Conservation (phyloP, 2,797 vertebrate genomes). For the Enteromius unitaeniatus region DNA sequence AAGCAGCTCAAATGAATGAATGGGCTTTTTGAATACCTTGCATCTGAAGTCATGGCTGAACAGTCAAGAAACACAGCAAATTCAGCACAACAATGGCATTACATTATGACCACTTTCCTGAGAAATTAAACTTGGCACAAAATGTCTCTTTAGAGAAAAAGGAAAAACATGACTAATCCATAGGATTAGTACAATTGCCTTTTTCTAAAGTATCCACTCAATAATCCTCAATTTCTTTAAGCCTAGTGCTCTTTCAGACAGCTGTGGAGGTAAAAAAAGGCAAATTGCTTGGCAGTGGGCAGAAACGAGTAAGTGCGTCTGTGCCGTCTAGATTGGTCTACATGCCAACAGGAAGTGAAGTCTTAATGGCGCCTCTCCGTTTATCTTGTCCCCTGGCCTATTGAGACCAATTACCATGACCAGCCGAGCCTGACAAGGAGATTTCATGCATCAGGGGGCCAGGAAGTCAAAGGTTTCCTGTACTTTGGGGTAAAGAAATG, state of each 20-base stretch:
- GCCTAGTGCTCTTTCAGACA: slow-evolving; percentile 73
- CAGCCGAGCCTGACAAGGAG: slow-evolving; percentile 72
- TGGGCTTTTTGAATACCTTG: slow-evolving; percentile 1
- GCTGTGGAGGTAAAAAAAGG: slow-evolving; percentile 62
- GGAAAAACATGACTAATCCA: slow-evolving; percentile 76
- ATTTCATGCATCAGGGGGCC: slow-evolving; percentile 71
- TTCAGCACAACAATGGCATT: slow-evolving; percentile 59
- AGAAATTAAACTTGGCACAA: slow-evolving; percentile 71
- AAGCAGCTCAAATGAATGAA: slow-evolving; percentile 22
- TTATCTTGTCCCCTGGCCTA: slow-evolving; percentile 61
- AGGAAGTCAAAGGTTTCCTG: slow-evolving; percentile 53
- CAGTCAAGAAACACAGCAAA: slow-evolving; percentile 32
- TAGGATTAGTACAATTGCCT: slow-evolving; percentile 81
- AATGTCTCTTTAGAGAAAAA: slow-evolving; percentile 62
- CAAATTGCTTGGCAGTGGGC: slow-evolving; percentile 54
- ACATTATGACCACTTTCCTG: slow-evolving; percentile 66
- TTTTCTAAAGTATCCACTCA: slow-evolving; percentile 70
- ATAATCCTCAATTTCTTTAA: slow-evolving; percentile 74
- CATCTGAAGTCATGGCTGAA: slow-evolving; percentile 22
- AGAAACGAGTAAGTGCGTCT: slow-evolving; percentile 48
- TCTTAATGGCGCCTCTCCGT: slow-evolving; percentile 50
- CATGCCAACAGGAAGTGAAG: slow-evolving; percentile 58
- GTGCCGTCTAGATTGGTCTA: slow-evolving; percentile 46
- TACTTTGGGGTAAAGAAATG: slow-evolving; percentile 41
- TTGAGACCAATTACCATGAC: slow-evolving; percentile 63